A percentile compares a stretch with the other conserved stretches of the same genome.
Evolutionary conservation across 2,888 invertebrate genomes (phyloP).

Genomic region (Elegia similella): DNA sequence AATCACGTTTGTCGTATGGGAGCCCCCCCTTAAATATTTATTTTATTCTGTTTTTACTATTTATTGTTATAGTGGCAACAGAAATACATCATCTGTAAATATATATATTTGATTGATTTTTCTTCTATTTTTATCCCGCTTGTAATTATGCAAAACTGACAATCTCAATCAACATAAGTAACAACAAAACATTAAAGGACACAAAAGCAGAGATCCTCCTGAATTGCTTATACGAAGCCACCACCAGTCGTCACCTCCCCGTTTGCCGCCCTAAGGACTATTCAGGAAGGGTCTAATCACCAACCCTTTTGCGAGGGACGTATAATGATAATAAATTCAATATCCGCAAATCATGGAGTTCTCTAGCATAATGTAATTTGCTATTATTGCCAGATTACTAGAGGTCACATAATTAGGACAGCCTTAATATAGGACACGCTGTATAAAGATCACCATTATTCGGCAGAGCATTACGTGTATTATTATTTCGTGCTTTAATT

Average conservation of each 20-base stretch:
- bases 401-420: constrained; percentile 12
- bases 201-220: constrained; percentile 23
- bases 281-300: constrained; percentile 58
- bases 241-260: constrained; percentile 1
- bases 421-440: background rate
- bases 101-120: too few relatives aligned
- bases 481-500: background rate
- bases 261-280: constrained; percentile 16
- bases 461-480: too few relatives aligned
- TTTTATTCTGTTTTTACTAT: too few relatives aligned
- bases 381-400: constrained; percentile 14
- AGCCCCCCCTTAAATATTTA: too few relatives aligned
- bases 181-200: background rate
- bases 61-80: too few relatives aligned
- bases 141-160: too few relatives aligned
- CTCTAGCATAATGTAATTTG: constrained; percentile 22
- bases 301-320: constrained; percentile 50
- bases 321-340: constrained; percentile 66
- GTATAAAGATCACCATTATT: too few relatives aligned
- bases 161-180: too few relatives aligned
- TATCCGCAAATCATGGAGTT: constrained; percentile 58
- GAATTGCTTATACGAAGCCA: background rate
- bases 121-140: too few relatives aligned
- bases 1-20: too few relatives aligned
- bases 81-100: too few relatives aligned